These are phyloP conservation scores for Asbolus verrucosus DNA, from an alignment of 1,140 invertebrate species.

Conservation along the genomic window DNA sequence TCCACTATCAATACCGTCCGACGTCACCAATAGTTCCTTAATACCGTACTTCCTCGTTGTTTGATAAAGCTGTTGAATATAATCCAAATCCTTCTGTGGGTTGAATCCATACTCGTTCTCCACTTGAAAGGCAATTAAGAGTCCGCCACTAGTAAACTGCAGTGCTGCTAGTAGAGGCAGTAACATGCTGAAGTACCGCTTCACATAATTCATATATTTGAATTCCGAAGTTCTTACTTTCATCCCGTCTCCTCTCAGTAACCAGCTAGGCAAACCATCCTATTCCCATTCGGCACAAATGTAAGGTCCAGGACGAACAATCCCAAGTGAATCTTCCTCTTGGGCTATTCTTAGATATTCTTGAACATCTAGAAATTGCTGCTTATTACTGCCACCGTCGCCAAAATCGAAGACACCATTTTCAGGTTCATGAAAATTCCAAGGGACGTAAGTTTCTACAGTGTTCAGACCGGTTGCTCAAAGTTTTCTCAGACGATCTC, in stretches of 20 bases:
- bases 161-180: conserved; percentile 67
- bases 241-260: conserved; percentile 55
- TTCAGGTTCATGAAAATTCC: conserved; percentile 86
- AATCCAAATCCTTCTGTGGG: conserved; percentile 62
- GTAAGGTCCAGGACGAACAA: conserved; percentile 89
- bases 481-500: conserved; percentile 79
- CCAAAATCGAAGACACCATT: conserved; percentile 74
- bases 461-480: conserved; percentile 87
- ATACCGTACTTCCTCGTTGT: conserved; percentile 63
- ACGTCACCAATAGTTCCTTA: conserved; percentile 68
- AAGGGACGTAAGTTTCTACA: conserved; percentile 93
- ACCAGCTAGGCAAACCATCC: conserved; percentile 57
- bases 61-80: conserved; percentile 65
- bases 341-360: conserved; percentile 82
- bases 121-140: conserved; percentile 69
- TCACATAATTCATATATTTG: conserved; percentile 66
- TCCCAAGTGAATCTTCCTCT: conserved; percentile 82
- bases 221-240: conserved; percentile 67
- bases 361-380: conserved; percentile 66
- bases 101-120: conserved; percentile 72
- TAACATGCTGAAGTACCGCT: conserved; percentile 66
- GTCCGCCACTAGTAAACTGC: conserved; percentile 70
- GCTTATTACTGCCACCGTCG: conserved; percentile 74
- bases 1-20: conserved; percentile 64
- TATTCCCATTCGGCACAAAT: conserved; percentile 89